Evolutionary conservation across 2,797 vertebrate genomes (phyloP).

Genomic region (Nasua narica): DNA sequence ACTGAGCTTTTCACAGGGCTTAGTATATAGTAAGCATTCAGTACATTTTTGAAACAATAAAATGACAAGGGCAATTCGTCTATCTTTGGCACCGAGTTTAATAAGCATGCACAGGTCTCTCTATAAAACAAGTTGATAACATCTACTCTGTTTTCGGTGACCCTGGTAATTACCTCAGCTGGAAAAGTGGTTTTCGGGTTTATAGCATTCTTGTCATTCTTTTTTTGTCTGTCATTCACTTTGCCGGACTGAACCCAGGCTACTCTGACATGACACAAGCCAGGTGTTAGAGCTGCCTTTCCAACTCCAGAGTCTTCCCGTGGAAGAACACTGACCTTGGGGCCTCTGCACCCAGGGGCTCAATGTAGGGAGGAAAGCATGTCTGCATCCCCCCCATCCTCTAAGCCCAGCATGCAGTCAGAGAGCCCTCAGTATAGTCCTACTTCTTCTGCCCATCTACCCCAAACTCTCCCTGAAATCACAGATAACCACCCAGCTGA

Average conservation of each 20-base stretch:
- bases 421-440: neutral
- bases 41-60: neutral
- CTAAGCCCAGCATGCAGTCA: fast-evolving
- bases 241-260: neutral
- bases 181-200: neutral
- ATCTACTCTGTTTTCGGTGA: neutral
- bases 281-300: neutral
- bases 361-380: neutral
- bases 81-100: neutral
- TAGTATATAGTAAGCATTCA: neutral
- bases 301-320: neutral
- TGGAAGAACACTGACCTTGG: neutral
- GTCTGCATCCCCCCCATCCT: neutral
- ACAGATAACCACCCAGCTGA: neutral
- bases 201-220: neutral
- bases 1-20: neutral
- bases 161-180: neutral
- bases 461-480: neutral
- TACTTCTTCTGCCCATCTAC: neutral
- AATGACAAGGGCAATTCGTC: neutral
- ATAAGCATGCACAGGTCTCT: neutral
- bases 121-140: neutral
- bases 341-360: neutral
- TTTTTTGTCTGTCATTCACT: neutral
- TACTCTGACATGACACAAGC: neutral